Evolutionary conservation across 2,113 vertebrate species (phyloP), one percentile per base, ranked within the genome.

Genomic region (Trachemys scripta): DNA sequence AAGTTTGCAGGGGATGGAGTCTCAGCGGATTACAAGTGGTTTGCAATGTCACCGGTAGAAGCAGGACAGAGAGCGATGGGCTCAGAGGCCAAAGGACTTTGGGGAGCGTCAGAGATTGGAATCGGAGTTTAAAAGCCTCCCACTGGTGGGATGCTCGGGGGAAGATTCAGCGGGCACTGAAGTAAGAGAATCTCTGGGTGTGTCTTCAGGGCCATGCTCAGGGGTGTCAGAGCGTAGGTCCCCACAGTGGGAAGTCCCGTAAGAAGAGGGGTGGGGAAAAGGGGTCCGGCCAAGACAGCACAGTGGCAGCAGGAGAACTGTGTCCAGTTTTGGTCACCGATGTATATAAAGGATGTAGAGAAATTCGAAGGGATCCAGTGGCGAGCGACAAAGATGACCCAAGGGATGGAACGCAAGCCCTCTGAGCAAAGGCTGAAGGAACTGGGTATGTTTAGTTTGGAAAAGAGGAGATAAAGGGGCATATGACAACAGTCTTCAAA

Each of bases 401-500:
- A 31, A 62, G 29, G 59, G 59, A 7, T 62, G 59, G 29, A 62
- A 62, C 13, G 2, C 59, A 16, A 62, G 13, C 29, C 6, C 12
- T 31, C 1, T 14, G 13, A 31, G 29, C 59, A 29, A 50, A 50
- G 50, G 12, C 14, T 17, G 31, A 65, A 9, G 16, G 31, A 65
- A 16, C 31, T 19, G 35, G 62, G 62, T n/a, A 16, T 65, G 35
- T n/a, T 35, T n/a, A n/a, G 31, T 8, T 9, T 31, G 35, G 62
- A 5, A 65, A 65, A 19, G 62, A n/a, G 2, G 31, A n/a, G 8
- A 65, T 19, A 8, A 65, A 19, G 62, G 8, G 8, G 4, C 31
- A 4, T 4, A 2, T 35, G 31, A 19, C 4, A 4, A 16, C 8
- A 8, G 14, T n/a, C 62, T 35, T 16, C 31, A n/a, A n/a, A n/a